Evolutionary conservation across 1,140 invertebrate species (phyloP), one percentile per base, ranked within the genome.

Genomic region (Daktulosphaira vitifoliae): DNA sequence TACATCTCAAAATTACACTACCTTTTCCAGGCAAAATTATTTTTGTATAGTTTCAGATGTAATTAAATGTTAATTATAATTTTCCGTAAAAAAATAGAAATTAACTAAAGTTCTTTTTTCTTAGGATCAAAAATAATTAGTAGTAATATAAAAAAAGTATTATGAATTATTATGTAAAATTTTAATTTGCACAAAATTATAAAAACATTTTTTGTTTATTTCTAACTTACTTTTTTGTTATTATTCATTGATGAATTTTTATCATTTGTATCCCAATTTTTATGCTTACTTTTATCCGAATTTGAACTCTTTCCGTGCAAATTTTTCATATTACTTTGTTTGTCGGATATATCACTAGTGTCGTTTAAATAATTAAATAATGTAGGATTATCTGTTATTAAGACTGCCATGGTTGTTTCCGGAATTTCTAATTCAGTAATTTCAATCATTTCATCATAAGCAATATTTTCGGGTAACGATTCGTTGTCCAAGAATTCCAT

Each of bases 401-500:
- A 4, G 3, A 5, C n/a, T 11, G 5, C 6, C 16, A 13, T 15
- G 23, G 25, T 26, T 13, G 18, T 15, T 16, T 42, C 56, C n/a
- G 4, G 16, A 7, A 15, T 9, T 1, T 46, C 20, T 3, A 20
- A 2, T 0, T 39, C 56, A 11, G 29, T 23, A 15, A n/a, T 7
- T 13, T 6, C 44, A 7, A 50, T 26, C n/a, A 37, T 44, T 3
- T 49, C 44, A 33, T 66, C 65, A 46, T 56, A 62, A 2, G 29
- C n/a, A 9, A 20, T 23, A 23, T 46, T 46, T 1, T 59, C 54
- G 23, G 23, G 16, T 16, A 48, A 46, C 23, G n/a, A 3, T 11
- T 44, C 56, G 25, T 62, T 48, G 42, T 62, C 56, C 25, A 48
- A 7, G 25, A 62, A 46, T 13, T 62, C 56, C 18, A 62, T 15